Evolutionary conservation across 1,140 invertebrate genomes (phyloP), one percentile per base, ranked within the genome.

Genomic region (Trachymyrmex septentrionalis): DNA sequence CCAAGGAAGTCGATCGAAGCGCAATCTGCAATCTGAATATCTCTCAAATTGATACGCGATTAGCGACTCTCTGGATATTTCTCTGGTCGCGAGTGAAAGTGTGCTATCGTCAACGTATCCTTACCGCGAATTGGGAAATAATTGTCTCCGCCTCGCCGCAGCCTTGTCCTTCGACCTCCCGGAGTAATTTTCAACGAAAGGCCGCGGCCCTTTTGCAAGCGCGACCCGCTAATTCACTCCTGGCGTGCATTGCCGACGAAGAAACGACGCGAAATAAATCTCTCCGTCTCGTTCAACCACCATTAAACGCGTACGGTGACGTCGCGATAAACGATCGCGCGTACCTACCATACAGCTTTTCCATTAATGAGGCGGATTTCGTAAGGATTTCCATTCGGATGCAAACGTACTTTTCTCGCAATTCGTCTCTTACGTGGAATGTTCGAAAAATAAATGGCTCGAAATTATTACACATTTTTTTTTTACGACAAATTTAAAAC

Each of bases 251-350:
- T 72, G 34, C 19, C 53, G 44, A 10, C 30, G n/a, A n/a, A n/a
- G n/a, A n/a, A n/a, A n/a, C n/a, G 44, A 57, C 80, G 69, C 24
- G 38, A 75, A 73, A 84, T 84, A 84, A 84, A 84, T 84, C 69
- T 84, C 27, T 9, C 38, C 53, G 80, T 82, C 72, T 75, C 80
- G 55, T 84, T 84, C 55, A 75, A 84, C 75, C 24, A 24, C 44
- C 78, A 72, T 82, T 82, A 72, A 82, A 50, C 53, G 66, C 14
- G 48, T 30, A 19, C 44, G 55, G 6, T 24, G 38, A 73, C 67
- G 55, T 73, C 34, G 55, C 80, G 78, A 73, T 73, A 84, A 84
- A 84, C 80, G 67, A 84, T 84, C 69, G n/a, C 55, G 55, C 67
- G 21, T 61, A 61, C 5, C 24, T 12, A 30, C 53, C 19, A 21